A percentile compares a stretch with the other conserved stretches of the same genome.
Conservation (phyloP, 2,888 invertebrate genomes). For the Amblyteles armatorius region DNA sequence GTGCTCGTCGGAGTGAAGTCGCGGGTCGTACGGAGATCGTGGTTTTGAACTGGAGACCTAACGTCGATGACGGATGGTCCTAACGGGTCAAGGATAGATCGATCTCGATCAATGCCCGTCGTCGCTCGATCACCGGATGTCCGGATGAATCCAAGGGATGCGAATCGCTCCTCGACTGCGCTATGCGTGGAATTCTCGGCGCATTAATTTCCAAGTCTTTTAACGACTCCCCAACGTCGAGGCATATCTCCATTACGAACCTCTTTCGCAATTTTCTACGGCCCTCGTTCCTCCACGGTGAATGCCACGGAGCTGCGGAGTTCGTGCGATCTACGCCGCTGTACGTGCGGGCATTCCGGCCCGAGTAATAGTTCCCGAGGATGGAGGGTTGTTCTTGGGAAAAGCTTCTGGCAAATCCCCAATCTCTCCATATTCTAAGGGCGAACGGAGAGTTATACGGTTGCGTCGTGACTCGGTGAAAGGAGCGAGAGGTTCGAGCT, state of each 20-base stretch:
- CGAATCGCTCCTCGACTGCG: background rate
- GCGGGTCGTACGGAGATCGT: background rate
- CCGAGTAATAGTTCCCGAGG: slow-evolving; percentile 54
- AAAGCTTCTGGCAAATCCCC: slow-evolving; percentile 58
- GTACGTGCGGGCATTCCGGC: slow-evolving; percentile 24
- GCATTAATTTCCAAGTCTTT: slow-evolving; percentile 29
- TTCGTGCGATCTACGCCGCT: slow-evolving; percentile 11
- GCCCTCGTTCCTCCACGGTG: slow-evolving; percentile 2
- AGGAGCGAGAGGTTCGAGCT: background rate
- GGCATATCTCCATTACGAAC: slow-evolving; percentile 18
- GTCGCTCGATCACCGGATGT: background rate
- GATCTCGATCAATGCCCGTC: background rate
- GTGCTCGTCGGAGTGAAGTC: background rate
- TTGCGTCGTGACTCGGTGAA: slow-evolving; percentile 39
- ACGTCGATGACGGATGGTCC: background rate
- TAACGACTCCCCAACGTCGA: slow-evolving; percentile 11
- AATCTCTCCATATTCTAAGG: slow-evolving; percentile 45
- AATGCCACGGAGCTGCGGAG: background rate
- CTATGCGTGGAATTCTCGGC: background rate
- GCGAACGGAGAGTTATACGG: slow-evolving; percentile 49
- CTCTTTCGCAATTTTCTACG: slow-evolving; percentile 10
- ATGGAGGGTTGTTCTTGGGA: slow-evolving; percentile 49
- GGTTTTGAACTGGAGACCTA: background rate
- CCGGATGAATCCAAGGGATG: background rate
- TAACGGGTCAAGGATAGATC: background rate